These are phyloP conservation scores for Hippocampus mohnikei DNA, from an alignment of 2,113 vertebrate genomes.

Conservation along the genomic window DNA sequence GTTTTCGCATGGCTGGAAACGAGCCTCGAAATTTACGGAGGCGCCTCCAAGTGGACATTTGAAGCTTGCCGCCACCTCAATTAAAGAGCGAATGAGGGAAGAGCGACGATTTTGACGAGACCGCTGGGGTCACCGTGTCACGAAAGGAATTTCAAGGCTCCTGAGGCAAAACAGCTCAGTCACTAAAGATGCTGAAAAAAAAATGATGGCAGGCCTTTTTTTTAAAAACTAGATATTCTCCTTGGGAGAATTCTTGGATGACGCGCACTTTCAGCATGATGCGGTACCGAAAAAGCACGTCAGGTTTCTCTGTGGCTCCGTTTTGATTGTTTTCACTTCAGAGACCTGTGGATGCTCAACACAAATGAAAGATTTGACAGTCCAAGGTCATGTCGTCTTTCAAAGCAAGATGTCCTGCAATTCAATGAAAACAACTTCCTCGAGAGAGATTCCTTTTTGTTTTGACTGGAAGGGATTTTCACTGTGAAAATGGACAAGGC, in stretches of 20 bases:
- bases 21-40: constrained; percentile 91
- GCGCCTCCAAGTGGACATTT: constrained; percentile 95
- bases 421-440: constrained; percentile 41
- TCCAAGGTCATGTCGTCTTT: constrained; percentile 48
- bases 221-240: constrained; percentile 27
- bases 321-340: constrained; percentile 8
- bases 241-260: constrained; percentile 29
- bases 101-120: constrained; percentile 35
- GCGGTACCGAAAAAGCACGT: constrained; percentile 17
- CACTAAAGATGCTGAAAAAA: constrained; percentile 46
- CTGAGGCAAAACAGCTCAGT: constrained; percentile 34
- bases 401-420: constrained; percentile 46
- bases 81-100: constrained; percentile 64
- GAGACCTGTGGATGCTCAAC: constrained; percentile 28
- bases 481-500: constrained; percentile 66
- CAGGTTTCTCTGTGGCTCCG: constrained; percentile 13
- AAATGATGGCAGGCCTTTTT: constrained; percentile 40
- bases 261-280: constrained; percentile 5
- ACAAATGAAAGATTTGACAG: constrained; percentile 32
- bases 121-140: constrained; percentile 44
- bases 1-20: constrained; percentile 93
- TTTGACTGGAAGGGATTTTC: constrained; percentile 66
- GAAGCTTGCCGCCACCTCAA: constrained; percentile 97
- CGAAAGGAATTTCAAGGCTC: constrained; percentile 37
- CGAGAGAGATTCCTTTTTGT: constrained; percentile 24